Evolutionary conservation across 2,888 invertebrate species (phyloP), one percentile per base, ranked within the genome.

Genomic region (Margaritifera margaritifera): DNA sequence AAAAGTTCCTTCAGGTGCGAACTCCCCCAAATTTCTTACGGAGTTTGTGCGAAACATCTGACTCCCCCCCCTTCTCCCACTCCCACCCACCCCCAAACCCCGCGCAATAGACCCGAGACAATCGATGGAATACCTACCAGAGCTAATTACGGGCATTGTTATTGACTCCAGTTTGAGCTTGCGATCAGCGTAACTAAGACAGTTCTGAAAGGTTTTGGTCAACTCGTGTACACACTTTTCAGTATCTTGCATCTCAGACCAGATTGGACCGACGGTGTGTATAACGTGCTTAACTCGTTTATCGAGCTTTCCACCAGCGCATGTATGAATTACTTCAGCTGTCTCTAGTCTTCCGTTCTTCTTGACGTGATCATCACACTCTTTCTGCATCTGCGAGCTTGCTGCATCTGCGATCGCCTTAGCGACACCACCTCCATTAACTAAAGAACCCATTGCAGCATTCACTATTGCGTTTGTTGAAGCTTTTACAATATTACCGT

Each of bases 221-320:
- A 81, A 64, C 27, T 76, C 72, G 62, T 66, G 70, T 6, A 62
- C 64, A 63, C 79, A 76, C 31, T 66, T 71, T 2, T 72, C 69
- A 18, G 71, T 67, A n/a, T 52, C 22, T 31, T 62, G 61, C 11
- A 58, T 60, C 11, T 64, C 8, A 22, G 62, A 54, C 74, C 75
- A 79, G 15, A 84, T 72, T 1, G 83, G 83, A 22, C 83, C 83
- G 6, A 84, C 83, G 22, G 83, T 77, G 69, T 84, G 83, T 11
- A 84, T 31, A 11, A 84, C 69, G 54, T 78, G 75, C 18, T 75
- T 74, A 24, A 82, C 77, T 24, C 69, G 70, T 1, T 53, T 50
- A 66, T 67, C 71, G 19, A 84, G 60, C 11, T 71, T 67, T 3
- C 83, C 83, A 54, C 80, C 81, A 15, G 81, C 78, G 25, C 71